Conservation (phyloP, 2,113 vertebrate species). For the Saccopteryx bilineata region DNA sequence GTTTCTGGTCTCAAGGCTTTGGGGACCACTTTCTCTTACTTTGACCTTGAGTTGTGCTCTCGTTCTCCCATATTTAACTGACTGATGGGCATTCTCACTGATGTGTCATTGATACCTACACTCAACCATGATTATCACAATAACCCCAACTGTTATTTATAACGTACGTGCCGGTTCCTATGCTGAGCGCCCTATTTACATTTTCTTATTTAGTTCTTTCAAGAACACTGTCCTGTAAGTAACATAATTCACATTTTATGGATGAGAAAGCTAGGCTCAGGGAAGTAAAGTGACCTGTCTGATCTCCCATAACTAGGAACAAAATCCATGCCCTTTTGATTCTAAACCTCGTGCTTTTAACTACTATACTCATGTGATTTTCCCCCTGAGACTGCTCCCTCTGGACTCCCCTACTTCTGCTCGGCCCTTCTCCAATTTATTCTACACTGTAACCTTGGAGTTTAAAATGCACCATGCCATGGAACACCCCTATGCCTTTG, state of each 20-base stretch:
- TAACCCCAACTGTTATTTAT: not conserved
- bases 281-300: not conserved
- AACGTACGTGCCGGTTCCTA: not conserved
- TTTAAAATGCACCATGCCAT: not conserved
- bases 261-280: slow-evolving; percentile 20
- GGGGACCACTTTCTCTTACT: not conserved
- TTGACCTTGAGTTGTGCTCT: not conserved
- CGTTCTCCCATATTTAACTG: not conserved
- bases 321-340: not conserved
- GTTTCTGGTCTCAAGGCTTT: not conserved
- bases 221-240: not conserved
- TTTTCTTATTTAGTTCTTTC: slow-evolving; percentile 35
- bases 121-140: not conserved
- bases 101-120: not conserved
- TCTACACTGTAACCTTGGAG: not conserved
- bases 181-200: not conserved
- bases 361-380: not conserved
- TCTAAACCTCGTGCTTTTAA: slow-evolving; percentile 21
- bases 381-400: not conserved
- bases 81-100: not conserved
- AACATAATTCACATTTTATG: not conserved
- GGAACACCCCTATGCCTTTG: not conserved
- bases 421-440: not conserved
- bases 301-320: not conserved
- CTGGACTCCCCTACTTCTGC: not conserved